Conservation (phyloP, 2,888 invertebrate genomes). For the Charanyca ferruginea region DNA sequence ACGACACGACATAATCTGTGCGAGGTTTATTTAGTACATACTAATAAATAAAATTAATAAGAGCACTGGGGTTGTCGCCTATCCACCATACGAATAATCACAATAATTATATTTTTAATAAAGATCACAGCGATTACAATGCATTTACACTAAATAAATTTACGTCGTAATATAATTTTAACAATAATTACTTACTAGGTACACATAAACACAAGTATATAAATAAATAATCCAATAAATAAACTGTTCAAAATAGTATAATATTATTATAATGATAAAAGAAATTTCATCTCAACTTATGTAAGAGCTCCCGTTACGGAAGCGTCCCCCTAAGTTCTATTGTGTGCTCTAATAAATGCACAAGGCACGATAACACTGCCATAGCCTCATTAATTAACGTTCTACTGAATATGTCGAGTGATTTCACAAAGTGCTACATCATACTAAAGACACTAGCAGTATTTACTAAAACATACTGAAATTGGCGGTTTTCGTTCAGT, state of each 20-base stretch:
- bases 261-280: slow-evolving; percentile 41
- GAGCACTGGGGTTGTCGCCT: slow-evolving; percentile 51
- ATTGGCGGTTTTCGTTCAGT: background rate
- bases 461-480: background rate
- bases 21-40: slow-evolving; percentile 38
- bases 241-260: slow-evolving; percentile 41
- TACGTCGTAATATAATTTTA: slow-evolving; percentile 40
- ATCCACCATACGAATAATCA: slow-evolving; percentile 29
- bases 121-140: slow-evolving; percentile 62
- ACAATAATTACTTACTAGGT: slow-evolving; percentile 25
- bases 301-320: slow-evolving; percentile 14
- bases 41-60: slow-evolving; percentile 48
- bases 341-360: slow-evolving; percentile 1
- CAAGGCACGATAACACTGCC: slow-evolving; percentile 4
- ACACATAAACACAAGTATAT: slow-evolving; percentile 33
- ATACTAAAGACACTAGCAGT: background rate
- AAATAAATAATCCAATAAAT: slow-evolving; percentile 51
- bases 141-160: slow-evolving; percentile 16
- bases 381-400: slow-evolving; percentile 15
- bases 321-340: slow-evolving; percentile 8
- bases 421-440: background rate
- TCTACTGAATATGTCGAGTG: background rate
- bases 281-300: slow-evolving; percentile 34
- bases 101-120: slow-evolving; percentile 48
- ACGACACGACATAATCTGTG: slow-evolving; percentile 37